Conservation (phyloP, 1,140 invertebrate species). For the Metaphire vulgaris region DNA sequence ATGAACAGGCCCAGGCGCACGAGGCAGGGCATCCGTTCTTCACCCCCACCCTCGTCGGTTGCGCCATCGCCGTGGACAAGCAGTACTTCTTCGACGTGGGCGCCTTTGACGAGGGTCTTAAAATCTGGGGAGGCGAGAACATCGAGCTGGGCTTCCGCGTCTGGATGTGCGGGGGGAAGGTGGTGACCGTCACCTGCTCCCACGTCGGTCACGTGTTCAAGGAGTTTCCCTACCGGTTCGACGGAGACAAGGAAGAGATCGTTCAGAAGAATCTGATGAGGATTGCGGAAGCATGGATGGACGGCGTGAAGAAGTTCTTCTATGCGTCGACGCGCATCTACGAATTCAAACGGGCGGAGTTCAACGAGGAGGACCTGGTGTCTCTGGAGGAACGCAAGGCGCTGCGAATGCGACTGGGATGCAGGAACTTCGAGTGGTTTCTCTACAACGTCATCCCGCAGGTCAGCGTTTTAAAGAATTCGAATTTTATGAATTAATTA, state of each 20-base stretch:
- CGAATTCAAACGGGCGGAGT: conserved; percentile 9
- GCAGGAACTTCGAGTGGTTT: conserved; percentile 33
- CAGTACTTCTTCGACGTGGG: conserved; percentile 68
- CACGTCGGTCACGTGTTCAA: conserved; percentile 92
- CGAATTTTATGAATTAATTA: too few species aligned
- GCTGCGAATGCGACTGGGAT: conserved; percentile 23
- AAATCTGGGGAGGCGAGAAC: conserved; percentile 98
- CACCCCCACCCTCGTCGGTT: conserved; percentile 52
- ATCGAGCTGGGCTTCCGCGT: conserved; percentile 92
- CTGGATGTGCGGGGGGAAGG: conserved; percentile 97
- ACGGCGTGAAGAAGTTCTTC: conserved; percentile 22
- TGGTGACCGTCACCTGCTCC: conserved; percentile 97
- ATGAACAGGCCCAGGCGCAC: conserved; percentile 16
- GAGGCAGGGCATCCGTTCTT: conserved; percentile 24
- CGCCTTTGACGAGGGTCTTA: conserved; percentile 91
- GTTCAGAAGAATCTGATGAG: conserved; percentile 30
- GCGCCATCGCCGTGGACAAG: conserved; percentile 46
- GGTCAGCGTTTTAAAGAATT: too few species aligned
- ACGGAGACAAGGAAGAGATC: conserved; percentile 15
- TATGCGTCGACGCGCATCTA: conserved; percentile 28
- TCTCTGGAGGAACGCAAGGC: conserved; percentile 14
- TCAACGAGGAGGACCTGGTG: conserved; percentile 10
- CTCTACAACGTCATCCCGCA: conserved; percentile 32
- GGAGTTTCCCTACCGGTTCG: conserved; percentile 24
- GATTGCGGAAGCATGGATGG: conserved; percentile 26